phyloP scores from a whole-genome alignment of 2,797 vertebrate species.

The Chlorospingus semifuscus region DNA sequence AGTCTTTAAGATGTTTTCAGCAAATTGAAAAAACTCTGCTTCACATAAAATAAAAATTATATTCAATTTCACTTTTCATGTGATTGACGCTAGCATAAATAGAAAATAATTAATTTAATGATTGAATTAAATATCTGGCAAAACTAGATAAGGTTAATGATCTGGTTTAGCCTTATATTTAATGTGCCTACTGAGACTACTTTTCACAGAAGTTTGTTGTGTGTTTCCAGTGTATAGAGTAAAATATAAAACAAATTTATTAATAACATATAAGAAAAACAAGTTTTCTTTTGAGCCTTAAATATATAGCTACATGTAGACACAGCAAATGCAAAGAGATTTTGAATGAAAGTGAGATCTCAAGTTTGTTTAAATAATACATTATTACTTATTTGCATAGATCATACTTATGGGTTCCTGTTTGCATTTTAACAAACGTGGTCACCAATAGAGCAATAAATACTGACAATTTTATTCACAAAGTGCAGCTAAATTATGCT shows the following conservation, averaged over 20 bases:
- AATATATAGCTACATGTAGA: neutral
- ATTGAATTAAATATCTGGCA: neutral
- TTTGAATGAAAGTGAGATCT: neutral
- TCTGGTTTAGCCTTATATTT: neutral
- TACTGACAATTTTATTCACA: neutral
- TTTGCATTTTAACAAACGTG: conserved; percentile 11
- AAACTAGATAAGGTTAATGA: conserved; percentile 5
- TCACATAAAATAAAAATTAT: neutral
- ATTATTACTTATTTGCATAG: neutral
- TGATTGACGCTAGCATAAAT: neutral
- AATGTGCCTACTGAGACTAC: neutral
- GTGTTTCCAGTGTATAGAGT: neutral
- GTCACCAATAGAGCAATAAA: neutral
- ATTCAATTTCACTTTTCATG: neutral
- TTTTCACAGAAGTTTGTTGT: neutral
- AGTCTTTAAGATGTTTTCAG: neutral
- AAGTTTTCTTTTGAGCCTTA: neutral
- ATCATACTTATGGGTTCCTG: neutral
- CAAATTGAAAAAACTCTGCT: neutral
- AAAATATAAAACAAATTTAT: neutral
- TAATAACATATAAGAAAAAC: neutral
- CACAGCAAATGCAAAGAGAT: neutral
- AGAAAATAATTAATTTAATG: neutral
- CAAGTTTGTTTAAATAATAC: neutral
- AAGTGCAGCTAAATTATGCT: neutral